Conservation (phyloP, 2,113 vertebrate species). For the Oreochromis niloticus region DNA sequence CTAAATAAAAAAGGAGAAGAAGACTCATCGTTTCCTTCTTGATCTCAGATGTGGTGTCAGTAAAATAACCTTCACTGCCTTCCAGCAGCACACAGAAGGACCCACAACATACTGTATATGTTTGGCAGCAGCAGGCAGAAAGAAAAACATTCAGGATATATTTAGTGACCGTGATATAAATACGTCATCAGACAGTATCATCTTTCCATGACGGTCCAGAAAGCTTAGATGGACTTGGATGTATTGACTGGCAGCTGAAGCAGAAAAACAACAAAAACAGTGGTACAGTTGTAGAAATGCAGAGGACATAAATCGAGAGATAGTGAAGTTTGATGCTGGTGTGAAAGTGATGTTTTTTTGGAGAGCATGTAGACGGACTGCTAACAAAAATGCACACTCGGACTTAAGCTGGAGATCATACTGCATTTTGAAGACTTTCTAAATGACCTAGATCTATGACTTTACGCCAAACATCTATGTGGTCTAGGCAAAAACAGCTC, state of each 20-base stretch:
- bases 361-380: not conserved
- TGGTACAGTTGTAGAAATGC: not conserved
- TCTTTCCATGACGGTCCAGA: constrained; percentile 35
- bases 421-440: not conserved
- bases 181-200: not conserved
- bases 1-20: not conserved
- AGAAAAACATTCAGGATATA: constrained; percentile 19
- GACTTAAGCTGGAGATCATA: not conserved
- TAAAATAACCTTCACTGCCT: not conserved
- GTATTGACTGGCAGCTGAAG: not conserved
- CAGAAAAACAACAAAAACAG: constrained; percentile 6
- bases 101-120: not conserved
- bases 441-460: not conserved
- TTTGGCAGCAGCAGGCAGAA: not conserved
- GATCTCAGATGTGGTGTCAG: not conserved
- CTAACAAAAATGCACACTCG: not conserved
- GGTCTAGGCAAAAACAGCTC: not conserved
- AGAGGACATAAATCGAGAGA: not conserved
- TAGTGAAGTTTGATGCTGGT: not conserved
- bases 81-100: not conserved
- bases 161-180: constrained; percentile 37
- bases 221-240: not conserved
- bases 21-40: not conserved
- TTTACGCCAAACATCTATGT: not conserved
- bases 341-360: not conserved